Evolutionary conservation across 2,113 vertebrate genomes (phyloP), one percentile per base, ranked within the genome.

Genomic region (Egretta garzetta): DNA sequence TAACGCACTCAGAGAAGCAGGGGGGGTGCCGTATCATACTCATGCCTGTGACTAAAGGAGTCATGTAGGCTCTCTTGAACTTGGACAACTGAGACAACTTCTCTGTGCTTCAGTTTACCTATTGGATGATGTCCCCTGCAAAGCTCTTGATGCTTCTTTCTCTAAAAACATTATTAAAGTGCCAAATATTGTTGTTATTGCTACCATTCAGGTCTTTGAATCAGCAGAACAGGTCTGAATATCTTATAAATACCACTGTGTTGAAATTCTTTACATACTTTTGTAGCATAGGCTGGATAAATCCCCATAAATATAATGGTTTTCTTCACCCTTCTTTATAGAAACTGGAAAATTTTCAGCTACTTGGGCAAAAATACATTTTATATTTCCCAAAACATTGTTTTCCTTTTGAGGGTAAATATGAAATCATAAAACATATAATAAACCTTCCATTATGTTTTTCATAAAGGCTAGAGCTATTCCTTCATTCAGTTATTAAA

Each of bases 231-330:
- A 59, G 15, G 39, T 56, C 70, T 66, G 66, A 91, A 62, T 85
- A 90, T 59, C 74, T 86, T 35, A 58, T 58, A 83, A 77, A 12
- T 37, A 85, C 19, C 10, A 59, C 59, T 41, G 41, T 47, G 32
- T 5, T 81, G 33, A 95, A 96, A 96, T 96, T 90, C 74, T 91
- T 96, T 27, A 81, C 49, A 82, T 91, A 52, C 14, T 85, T 96
- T 10, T 27, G 26, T 24, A 60, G 30, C 18, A 70, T 60, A 90
- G 80, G 66, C 66, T 86, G 76, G 80, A 53, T 79, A 91, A 84
- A 82, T 62, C 58, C 41, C 22, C 58, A 15, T 41, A 79, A 92
- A 68, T 37, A 9, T 49, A 94, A 88, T 58, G 8, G 19, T 23
- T 91, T 90, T 4, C 9, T 68, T 93, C 14, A 52, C 4, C 12